phyloP scores from a whole-genome alignment of 1,140 invertebrate genomes.

The Geopemphigus sp. region DNA sequence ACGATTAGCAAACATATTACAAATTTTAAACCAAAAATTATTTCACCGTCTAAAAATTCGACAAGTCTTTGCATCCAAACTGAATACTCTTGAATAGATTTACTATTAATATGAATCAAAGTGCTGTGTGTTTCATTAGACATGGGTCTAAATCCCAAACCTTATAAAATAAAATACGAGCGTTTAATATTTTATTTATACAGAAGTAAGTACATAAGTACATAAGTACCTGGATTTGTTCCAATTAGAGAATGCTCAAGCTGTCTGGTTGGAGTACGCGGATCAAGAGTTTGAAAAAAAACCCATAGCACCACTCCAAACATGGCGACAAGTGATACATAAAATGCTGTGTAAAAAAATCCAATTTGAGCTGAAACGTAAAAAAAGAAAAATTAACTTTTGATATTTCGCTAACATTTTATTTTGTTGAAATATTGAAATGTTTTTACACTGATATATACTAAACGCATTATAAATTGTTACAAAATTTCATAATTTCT shows the following conservation, averaged over 20 bases:
- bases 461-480: too few species aligned
- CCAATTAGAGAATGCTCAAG: constrained; percentile 80
- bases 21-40: constrained; percentile 11
- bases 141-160: constrained; percentile 86
- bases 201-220: constrained; percentile 50
- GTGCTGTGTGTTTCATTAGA: constrained; percentile 88
- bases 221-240: constrained; percentile 80
- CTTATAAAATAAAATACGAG: constrained; percentile 56
- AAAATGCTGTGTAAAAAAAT: constrained; percentile 89
- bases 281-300: constrained; percentile 87
- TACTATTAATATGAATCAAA: constrained; percentile 86
- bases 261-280: constrained; percentile 80
- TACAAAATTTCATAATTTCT: too few species aligned
- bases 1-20: not conserved
- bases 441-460: too few species aligned
- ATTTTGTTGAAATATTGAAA: too few species aligned
- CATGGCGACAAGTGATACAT: constrained; percentile 61
- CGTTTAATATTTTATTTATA: not conserved
- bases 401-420: not conserved
- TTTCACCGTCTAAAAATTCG: constrained; percentile 70
- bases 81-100: constrained; percentile 69
- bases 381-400: constrained; percentile 51
- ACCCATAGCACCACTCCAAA: constrained; percentile 86
- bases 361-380: constrained; percentile 77
- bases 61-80: constrained; percentile 74